phyloP scores from a whole-genome alignment of 2,797 vertebrate genomes.

The Ara ararauna region DNA sequence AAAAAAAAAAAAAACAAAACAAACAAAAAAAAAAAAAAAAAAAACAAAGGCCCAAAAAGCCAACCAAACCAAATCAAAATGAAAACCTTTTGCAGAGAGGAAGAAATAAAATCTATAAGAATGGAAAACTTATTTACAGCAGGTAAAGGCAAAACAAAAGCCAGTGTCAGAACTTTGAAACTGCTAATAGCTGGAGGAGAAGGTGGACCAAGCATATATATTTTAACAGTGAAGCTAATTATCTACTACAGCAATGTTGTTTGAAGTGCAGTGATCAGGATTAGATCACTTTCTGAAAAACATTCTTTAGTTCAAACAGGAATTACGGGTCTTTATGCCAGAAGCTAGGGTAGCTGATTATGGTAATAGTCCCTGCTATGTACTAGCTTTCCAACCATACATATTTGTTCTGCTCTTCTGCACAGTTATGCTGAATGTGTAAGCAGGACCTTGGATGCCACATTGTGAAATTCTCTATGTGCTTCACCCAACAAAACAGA shows the following conservation, averaged over 20 bases:
- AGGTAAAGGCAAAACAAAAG: background rate
- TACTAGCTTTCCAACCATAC: background rate
- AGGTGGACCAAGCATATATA: background rate
- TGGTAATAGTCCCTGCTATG: background rate
- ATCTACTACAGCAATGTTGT: background rate
- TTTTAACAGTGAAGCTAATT: background rate
- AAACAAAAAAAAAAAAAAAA: too few species aligned
- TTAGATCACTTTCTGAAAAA: slow-evolving; percentile 19
- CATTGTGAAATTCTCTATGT: background rate
- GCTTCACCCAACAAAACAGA: background rate
- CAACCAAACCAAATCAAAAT: background rate
- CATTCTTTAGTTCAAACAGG: background rate
- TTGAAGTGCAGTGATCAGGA: background rate
- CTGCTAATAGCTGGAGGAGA: background rate
- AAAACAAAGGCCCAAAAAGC: background rate
- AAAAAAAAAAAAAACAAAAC: too few species aligned
- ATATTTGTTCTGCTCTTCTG: background rate
- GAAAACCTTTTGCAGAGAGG: background rate
- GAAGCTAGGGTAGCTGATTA: background rate
- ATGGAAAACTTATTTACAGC: background rate
- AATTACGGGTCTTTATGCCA: background rate
- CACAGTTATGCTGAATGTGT: background rate
- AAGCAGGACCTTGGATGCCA: background rate
- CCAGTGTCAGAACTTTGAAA: background rate
- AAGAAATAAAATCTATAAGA: background rate